Base-by-base conservation (phyloP, 2,113 vertebrate species). In the Colinus virginianus region DNA sequence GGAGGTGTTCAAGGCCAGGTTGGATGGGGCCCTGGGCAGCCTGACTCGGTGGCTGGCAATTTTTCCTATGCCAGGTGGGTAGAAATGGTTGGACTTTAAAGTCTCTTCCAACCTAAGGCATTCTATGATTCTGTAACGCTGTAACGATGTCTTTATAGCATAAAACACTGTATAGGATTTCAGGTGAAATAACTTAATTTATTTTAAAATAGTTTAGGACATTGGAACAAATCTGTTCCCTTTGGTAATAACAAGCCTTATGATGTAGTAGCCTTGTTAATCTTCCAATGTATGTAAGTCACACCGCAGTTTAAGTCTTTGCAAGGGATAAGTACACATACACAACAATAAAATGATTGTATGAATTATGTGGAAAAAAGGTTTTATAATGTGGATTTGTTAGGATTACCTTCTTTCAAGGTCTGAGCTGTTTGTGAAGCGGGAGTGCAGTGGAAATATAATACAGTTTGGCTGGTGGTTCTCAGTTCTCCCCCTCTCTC, bases 91-190 rank as follows among this genome's bases (percentile, higher is more conserved):
- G 15, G 30, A 16, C 53, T 56, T 56, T 56, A 56, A 32, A 9
- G 53, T 32, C 16, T 11, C 53, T 56, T 56, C 53, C 53, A 56
- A 56, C 30, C 30, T 32, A 56, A 56, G 28, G 9, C 53, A 56
- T 32, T 56, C 53, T 56, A 9, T 56, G 53, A 56, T 56, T 56
- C 53, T 56, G 4, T 20, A 76, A 49, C 46, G 32, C 87, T 59
- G 68, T 79, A 92, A 80, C 94, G 46, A 28, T 87, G 34, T 42
- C 28, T 85, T 1, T 76, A 71, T 69, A 93, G 71, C 38, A 49
- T 48, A 71, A 84, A 85, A 93, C 91, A 94, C 85, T 7, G 8
- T 90, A 78, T 94, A 88, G 72, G 18, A 80, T 97, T 96, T 90
- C 90, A 88, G 42, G 34, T 88, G 78, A 82, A 95, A 90, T 88